Evolutionary conservation across 2,113 vertebrate species (phyloP).

Genomic region (Mormyrus iriodes): DNA sequence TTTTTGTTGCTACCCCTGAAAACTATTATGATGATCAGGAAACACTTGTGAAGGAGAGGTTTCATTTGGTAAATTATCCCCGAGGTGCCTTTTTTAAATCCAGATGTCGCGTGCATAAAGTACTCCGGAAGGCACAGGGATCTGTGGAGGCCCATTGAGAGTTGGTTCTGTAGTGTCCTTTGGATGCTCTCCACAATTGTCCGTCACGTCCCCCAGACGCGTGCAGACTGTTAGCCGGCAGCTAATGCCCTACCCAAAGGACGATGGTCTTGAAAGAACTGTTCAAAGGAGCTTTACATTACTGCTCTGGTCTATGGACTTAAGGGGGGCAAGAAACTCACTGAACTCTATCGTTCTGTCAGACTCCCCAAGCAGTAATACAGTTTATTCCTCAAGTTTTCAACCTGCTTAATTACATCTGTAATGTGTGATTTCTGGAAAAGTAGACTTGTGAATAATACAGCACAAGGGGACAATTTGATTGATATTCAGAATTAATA

Average conservation of each 20-base stretch:
- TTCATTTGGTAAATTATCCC: neutral
- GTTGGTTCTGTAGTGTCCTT: neutral
- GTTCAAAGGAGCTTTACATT: neutral
- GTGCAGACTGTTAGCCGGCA: neutral
- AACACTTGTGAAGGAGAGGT: neutral
- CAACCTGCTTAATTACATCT: neutral
- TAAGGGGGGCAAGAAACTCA: neutral
- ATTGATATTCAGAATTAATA: neutral
- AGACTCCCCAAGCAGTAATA: neutral
- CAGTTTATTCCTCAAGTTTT: neutral
- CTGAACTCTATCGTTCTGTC: neutral
- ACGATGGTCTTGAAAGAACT: neutral
- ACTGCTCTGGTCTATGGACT: neutral
- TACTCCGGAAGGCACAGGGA: neutral
- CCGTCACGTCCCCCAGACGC: neutral
- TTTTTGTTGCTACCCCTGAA: neutral
- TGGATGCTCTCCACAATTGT: neutral
- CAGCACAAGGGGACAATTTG: neutral
- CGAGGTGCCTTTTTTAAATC: neutral
- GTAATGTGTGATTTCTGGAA: conserved; percentile 3
- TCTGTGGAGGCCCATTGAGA: neutral
- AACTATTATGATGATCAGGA: neutral
- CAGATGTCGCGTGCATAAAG: neutral
- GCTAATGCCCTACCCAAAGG: neutral
- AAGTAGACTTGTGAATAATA: neutral